These are phyloP conservation scores for Acrocephalus kingi DNA, from an alignment of 2,113 vertebrate species.

Conservation along the genomic window DNA sequence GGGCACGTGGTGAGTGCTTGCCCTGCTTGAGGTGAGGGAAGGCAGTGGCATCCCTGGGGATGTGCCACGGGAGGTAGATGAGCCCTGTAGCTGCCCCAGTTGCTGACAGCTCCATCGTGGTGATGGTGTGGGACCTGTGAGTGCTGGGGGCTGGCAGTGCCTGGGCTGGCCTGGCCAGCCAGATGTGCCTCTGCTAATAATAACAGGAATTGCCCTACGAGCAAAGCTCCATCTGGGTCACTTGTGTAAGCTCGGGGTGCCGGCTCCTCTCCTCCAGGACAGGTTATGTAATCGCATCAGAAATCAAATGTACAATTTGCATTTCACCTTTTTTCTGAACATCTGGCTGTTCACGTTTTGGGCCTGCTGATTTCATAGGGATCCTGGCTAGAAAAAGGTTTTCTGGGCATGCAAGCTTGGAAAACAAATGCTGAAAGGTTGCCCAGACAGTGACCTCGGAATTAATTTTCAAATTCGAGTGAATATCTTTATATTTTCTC, in stretches of 20 bases:
- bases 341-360: neutral
- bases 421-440: conserved; percentile 10
- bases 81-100: neutral
- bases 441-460: conserved; percentile 5
- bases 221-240: conserved; percentile 12
- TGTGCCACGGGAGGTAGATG: neutral
- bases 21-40: neutral
- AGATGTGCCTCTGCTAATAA: conserved; percentile 54
- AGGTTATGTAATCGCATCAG: conserved; percentile 12
- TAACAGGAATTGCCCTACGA: neutral
- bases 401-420: neutral
- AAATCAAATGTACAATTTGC: neutral
- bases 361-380: neutral
- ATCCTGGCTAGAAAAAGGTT: neutral
- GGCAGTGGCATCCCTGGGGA: too few species aligned
- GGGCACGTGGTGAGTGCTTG: accelerated
- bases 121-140: neutral
- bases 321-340: conserved; percentile 39
- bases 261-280: neutral
- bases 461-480: neutral
- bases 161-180: neutral
- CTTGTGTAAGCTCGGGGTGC: neutral
- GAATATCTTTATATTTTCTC: neutral
- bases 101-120: neutral
- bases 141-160: neutral